A percentile compares a stretch with the other conserved stretches of the same genome.
Evolutionary conservation across 2,797 vertebrate genomes (phyloP).

Genomic region (Setipinna tenuifilis): DNA sequence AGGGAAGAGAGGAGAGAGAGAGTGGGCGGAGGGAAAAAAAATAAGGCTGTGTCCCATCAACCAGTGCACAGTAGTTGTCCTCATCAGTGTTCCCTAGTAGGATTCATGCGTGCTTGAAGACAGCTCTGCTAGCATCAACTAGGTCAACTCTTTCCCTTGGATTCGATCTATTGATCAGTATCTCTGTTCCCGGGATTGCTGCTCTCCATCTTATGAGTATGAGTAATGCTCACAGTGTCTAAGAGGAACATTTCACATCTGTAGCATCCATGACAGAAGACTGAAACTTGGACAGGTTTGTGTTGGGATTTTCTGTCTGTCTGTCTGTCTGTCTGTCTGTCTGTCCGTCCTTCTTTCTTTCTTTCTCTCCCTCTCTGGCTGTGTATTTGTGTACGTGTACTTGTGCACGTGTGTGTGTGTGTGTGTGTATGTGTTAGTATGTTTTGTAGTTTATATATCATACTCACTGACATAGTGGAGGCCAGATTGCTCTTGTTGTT

Average conservation of each 20-base stretch:
- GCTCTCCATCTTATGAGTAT: not conserved
- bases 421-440: no score
- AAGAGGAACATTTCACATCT: not conserved
- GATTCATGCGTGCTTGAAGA: not conserved
- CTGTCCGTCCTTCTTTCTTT: not conserved
- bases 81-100: not conserved
- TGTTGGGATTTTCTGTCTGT: not conserved
- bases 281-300: slow-evolving; percentile 1
- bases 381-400: no score
- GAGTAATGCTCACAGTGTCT: not conserved
- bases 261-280: not conserved
- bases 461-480: no score
- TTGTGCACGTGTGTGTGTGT: no score
- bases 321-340: slow-evolving; percentile 18
- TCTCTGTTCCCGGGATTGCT: not conserved
- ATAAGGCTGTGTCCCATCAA: slow-evolving; percentile 20
- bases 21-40: slow-evolving; percentile 16
- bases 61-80: not conserved
- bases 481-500: no score
- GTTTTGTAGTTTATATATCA: no score
- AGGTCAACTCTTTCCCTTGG: not conserved
- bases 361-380: no score
- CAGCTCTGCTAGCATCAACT: not conserved
- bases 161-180: not conserved
- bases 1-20: slow-evolving; percentile 23